Base-by-base conservation (phyloP, 2,888 invertebrate genomes). In the Eupithecia centaureata region DNA sequence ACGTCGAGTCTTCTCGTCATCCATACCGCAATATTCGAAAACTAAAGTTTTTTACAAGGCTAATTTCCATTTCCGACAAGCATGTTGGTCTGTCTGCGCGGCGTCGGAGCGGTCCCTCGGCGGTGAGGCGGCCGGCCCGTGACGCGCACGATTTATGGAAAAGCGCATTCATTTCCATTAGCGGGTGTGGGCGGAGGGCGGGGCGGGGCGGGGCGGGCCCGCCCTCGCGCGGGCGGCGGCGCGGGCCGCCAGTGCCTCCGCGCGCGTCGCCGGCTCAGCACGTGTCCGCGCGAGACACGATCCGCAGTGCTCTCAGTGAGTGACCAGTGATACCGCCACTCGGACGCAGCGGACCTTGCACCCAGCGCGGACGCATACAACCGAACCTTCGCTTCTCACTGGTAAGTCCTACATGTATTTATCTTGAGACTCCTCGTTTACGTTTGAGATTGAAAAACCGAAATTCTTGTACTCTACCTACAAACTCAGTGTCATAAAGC, bases 211-310 rank as follows among this genome's bases (percentile, higher is more conserved):
- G 72, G 54, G 76, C 73, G 71, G 10, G 33, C 78, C 54, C 27
- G 54, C 7, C 28, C 27, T 13, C 15, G 69, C 78, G 25, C 51
- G 30, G 63, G 67, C 42, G 67, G 64, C 67, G 70, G 51, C 59
- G 73, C 68, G 57, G 64, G 71, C 71, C 76, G 73, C 83, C n/a
- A 87, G 87, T 87, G 80, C 75, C 75, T 81, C 81, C 86, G 83
- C 83, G 84, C 81, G 80, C 81, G 77, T 76, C 84, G 83, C 65
- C 63, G 61, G 66, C 71, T 73, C 60, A 78, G 76, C 83, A 85
- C 86, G 87, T 79, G 80, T 68, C 77, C 76, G 75, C 27, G 15
- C n/a, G 54, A 25, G 54, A 15, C 15, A 54, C 27, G 54, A 25
- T 27, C 27, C n/a, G 54, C 54, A 30, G 56, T 56, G 56, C 10